Percentiles rank a stretch among this genome's conserved stretches.
phyloP scores from a whole-genome alignment of 2,797 vertebrate genomes.

The Setipinna tenuifilis region DNA sequence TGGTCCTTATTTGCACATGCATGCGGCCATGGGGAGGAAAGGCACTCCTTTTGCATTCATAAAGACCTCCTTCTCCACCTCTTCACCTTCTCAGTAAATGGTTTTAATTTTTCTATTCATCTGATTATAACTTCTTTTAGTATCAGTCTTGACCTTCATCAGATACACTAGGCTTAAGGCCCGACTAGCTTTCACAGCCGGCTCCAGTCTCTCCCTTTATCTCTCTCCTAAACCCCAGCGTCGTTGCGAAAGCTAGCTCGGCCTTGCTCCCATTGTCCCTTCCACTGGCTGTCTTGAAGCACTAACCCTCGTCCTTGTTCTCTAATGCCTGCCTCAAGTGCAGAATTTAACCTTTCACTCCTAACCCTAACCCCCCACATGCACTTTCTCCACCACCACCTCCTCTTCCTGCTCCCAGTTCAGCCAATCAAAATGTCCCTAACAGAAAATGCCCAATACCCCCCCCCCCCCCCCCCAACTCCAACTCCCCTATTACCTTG shows the following conservation, averaged over 20 bases:
- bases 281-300: slow-evolving; percentile 12
- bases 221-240: slow-evolving; percentile 35
- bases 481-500: slow-evolving; percentile 21
- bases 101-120: slow-evolving; percentile 10
- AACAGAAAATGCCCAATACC: slow-evolving; percentile 38
- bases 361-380: slow-evolving; percentile 34
- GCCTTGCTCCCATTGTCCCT: slow-evolving; percentile 13
- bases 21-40: background rate
- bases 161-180: background rate
- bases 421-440: slow-evolving; percentile 34
- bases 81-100: slow-evolving; percentile 23
- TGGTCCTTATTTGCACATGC: background rate
- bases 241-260: slow-evolving; percentile 47
- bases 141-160: background rate
- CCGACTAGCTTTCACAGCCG: slow-evolving; percentile 45
- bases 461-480: background rate
- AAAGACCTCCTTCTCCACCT: background rate
- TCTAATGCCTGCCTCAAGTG: background rate
- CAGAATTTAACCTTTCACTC: slow-evolving; percentile 31
- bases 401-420: slow-evolving; percentile 33
- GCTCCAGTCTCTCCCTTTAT: slow-evolving; percentile 32
- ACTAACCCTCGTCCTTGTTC: background rate
- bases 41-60: slow-evolving; percentile 2
- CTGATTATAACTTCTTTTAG: background rate
- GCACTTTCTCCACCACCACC: background rate